These are phyloP conservation scores for Nowickia ferox DNA, from an alignment of 2,888 invertebrate species.

Conservation along the genomic window DNA sequence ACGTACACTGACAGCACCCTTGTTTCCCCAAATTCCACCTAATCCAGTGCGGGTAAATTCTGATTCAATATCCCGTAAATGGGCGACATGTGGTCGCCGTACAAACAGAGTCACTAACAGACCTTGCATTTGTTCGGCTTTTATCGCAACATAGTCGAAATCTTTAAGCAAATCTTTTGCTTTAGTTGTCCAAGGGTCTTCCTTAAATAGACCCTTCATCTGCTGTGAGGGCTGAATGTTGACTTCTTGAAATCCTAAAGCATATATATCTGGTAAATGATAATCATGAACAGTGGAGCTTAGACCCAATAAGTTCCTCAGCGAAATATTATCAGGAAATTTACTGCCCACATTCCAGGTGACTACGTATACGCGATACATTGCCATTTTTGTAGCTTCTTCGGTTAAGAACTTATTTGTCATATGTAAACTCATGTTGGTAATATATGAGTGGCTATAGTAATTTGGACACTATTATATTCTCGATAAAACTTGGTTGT, in stretches of 20 bases:
- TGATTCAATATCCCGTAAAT: conserved; percentile 92
- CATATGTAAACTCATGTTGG: conserved; percentile 47
- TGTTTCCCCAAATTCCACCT: conserved; percentile 97
- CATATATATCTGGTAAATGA: conserved; percentile 91
- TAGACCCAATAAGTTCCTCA: conserved; percentile 88
- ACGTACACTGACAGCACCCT: conserved; percentile 95
- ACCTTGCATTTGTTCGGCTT: conserved; percentile 92
- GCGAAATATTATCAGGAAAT: conserved; percentile 88
- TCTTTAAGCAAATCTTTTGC: conserved; percentile 88
- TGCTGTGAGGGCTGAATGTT: conserved; percentile 94
- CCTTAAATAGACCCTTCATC: conserved; percentile 90
- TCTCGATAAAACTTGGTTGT: not conserved
- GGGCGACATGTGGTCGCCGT: conserved; percentile 90
- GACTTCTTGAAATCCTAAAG: conserved; percentile 94
- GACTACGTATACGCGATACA: conserved; percentile 89
- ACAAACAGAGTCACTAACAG: conserved; percentile 91
- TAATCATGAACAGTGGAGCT: conserved; percentile 84
- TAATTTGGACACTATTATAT: conserved; percentile 2
- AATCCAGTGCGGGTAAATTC: conserved; percentile 95
- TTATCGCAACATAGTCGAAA: conserved; percentile 90
- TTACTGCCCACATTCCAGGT: conserved; percentile 96
- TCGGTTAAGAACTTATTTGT: conserved; percentile 4
- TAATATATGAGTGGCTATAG: not conserved
- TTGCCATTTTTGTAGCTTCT: conserved; percentile 74
- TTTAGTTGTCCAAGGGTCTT: conserved; percentile 92